Evolutionary conservation across 2,888 invertebrate species (phyloP).

Genomic region (Adelphocoris suturalis): DNA sequence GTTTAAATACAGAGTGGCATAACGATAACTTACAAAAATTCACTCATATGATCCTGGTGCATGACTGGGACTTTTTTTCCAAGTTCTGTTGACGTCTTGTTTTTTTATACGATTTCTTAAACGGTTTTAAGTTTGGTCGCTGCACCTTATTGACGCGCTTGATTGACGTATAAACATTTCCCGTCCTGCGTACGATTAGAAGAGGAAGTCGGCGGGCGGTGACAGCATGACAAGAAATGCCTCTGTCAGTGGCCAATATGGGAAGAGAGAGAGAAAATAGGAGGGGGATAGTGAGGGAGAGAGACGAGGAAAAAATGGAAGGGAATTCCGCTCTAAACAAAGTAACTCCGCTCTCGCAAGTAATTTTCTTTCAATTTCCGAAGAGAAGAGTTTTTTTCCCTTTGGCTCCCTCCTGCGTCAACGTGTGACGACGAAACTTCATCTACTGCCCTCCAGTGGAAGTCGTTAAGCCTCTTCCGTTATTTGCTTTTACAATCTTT

Average conservation of each 20-base stretch:
- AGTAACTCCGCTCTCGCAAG: constrained; percentile 44
- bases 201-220: neutral
- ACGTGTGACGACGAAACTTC: constrained; percentile 59
- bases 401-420: constrained; percentile 5
- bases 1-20: too few relatives aligned
- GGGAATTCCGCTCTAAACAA: constrained; percentile 33
- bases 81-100: too few relatives aligned
- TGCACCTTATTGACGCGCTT: neutral
- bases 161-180: neutral
- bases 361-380: constrained; percentile 65
- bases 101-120: too few relatives aligned
- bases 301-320: neutral
- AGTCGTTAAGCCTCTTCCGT: constrained; percentile 57
- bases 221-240: constrained; percentile 16
- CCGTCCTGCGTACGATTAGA: neutral
- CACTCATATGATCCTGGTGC: too few relatives aligned
- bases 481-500: constrained; percentile 40
- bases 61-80: too few relatives aligned
- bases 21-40: too few relatives aligned
- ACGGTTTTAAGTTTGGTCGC: too few relatives aligned
- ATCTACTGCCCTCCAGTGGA: constrained; percentile 46
- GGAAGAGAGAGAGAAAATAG: neutral
- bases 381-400: constrained; percentile 19
- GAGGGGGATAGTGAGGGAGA: neutral
- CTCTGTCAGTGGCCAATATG: constrained; percentile 22